These are phyloP conservation scores for Hydroisotoma schaefferi DNA, from an alignment of 2,888 invertebrate genomes.

Conservation along the genomic window DNA sequence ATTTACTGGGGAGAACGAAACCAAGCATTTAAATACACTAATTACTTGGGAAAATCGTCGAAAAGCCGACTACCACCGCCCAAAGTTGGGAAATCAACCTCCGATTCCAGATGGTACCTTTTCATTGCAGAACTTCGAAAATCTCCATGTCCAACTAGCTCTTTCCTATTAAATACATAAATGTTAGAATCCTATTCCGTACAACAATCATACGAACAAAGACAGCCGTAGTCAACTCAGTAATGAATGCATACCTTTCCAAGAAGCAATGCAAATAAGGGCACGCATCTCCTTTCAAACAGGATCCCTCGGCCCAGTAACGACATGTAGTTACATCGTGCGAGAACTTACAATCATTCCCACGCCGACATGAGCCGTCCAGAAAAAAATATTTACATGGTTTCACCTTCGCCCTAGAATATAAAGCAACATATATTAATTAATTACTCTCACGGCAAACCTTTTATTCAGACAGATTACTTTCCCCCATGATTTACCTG, in stretches of 20 bases:
- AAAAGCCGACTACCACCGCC: slow-evolving; percentile 27
- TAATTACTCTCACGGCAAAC: background rate
- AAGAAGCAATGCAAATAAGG: slow-evolving; percentile 47
- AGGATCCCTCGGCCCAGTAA: slow-evolving; percentile 47
- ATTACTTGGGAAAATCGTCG: too few relatives aligned
- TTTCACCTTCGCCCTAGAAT: slow-evolving; percentile 40
- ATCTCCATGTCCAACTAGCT: slow-evolving; percentile 18
- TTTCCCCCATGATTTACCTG: slow-evolving; percentile 31
- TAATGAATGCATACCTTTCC: slow-evolving; percentile 34
- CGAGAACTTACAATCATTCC: slow-evolving; percentile 48
- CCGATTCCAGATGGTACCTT: slow-evolving; percentile 47
- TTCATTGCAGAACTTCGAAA: slow-evolving; percentile 19
- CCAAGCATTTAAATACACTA: too few relatives aligned
- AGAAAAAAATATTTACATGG: slow-evolving; percentile 48
- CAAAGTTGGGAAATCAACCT: slow-evolving; percentile 47
- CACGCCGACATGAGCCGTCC: slow-evolving; percentile 46
- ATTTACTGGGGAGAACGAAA: too few relatives aligned
- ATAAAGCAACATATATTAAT: background rate
- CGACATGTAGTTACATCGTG: slow-evolving; percentile 47
- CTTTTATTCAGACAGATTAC: too few relatives aligned
- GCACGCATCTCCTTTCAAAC: slow-evolving; percentile 45
- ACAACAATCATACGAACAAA: background rate
- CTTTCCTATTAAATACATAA: slow-evolving; percentile 23
- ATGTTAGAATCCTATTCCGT: background rate
- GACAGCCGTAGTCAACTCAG: background rate